Evolutionary conservation across 2,797 vertebrate genomes (phyloP).

Genomic region (Pseudocheirus occidentalis): DNA sequence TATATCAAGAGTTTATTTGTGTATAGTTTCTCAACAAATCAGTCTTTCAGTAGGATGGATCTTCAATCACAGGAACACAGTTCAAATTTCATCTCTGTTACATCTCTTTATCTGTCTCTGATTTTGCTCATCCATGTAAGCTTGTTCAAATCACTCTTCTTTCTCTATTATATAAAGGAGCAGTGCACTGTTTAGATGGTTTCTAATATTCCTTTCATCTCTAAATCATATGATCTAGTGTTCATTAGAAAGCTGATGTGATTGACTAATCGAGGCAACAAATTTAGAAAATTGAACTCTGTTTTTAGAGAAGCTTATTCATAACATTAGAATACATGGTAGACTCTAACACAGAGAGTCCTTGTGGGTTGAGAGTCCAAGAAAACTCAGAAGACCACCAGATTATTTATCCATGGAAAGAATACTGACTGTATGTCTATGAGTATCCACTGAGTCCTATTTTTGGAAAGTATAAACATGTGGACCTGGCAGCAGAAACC

Average conservation of each 20-base stretch:
- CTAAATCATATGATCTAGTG: background rate
- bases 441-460: background rate
- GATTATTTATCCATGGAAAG: rapidly evolving
- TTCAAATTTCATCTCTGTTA: background rate
- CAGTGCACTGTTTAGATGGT: background rate
- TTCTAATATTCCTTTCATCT: background rate
- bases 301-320: background rate
- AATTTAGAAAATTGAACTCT: background rate
- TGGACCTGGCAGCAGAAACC: background rate
- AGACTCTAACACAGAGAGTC: background rate
- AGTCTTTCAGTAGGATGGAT: background rate
- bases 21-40: background rate
- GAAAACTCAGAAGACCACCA: background rate
- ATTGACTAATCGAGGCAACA: background rate
- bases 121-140: background rate
- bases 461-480: background rate
- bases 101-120: background rate
- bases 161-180: background rate
- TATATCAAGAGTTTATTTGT: background rate
- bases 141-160: background rate
- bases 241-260: background rate
- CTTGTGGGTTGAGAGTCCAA: rapidly evolving
- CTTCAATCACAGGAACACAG: background rate
- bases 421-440: background rate
- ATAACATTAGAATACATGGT: background rate